Base-by-base conservation (phyloP, 2,797 vertebrate genomes). In the Spinus olivaceus region DNA sequence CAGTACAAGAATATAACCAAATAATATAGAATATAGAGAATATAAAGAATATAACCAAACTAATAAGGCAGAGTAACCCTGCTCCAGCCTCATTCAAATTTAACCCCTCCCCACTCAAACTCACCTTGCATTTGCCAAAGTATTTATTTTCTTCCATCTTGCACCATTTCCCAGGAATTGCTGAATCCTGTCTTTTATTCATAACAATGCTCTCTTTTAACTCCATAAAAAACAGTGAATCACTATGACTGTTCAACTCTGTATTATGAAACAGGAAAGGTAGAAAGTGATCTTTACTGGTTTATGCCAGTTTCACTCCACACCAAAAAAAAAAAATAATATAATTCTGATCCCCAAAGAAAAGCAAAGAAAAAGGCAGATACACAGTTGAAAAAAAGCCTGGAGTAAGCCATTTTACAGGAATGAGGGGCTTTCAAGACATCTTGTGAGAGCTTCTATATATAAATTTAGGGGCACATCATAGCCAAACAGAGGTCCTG, bases 401-500 rank as follows among this genome's bases (percentile, higher is more conserved):
- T 9, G 11, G 14, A 69, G 17, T 21, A 72, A 81, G 30, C 17
- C 86, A 39, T 27, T 56, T 88, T 53, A 39, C 15, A 61, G 30
- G n/a, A 79, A 28, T 32, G 46, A 35, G 30, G 44, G 15, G 8
- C 39, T 81, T 84, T 74, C 1, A 9, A 79, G 63, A 53, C 12
- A n/a, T 19, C 7, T 33, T 10, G 1, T 69, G 30, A 79, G 63
- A 72, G 19, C 24, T 54, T 71, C 19, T 30, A 8, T 23, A 4
- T 0, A 0, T 24, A 42, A 64, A 37, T 39, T 18, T 44, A 30
- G 30, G 9, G 20, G 8, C 0, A 2, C 16, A 22, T 79, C 42
- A 6, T 12, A 30, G 33, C 41, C 32, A 50, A 39, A 49, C 44
- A 50, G 70, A 8, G 20, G 13, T 51, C 19, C 9, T 54, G 8